phyloP scores from a whole-genome alignment of 2,113 vertebrate genomes.

The Microtus richardsoni region DNA sequence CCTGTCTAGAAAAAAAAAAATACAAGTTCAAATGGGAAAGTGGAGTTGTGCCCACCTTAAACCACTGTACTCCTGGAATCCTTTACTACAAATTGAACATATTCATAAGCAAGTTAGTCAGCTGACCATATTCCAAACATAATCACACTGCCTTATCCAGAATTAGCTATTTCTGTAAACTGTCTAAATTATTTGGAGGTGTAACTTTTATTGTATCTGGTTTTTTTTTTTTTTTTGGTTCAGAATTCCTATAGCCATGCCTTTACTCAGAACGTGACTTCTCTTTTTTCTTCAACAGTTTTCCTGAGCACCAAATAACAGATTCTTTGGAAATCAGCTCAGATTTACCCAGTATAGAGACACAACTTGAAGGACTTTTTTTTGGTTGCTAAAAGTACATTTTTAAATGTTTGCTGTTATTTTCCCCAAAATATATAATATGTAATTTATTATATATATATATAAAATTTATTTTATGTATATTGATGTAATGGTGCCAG shows the following conservation, averaged over 20 bases:
- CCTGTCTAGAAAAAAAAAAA: not conserved
- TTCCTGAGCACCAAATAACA: not conserved
- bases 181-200: not conserved
- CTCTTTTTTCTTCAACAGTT: not conserved
- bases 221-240: not conserved
- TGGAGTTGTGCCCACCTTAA: not conserved
- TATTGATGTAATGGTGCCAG: too few species aligned
- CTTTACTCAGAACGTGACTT: not conserved
- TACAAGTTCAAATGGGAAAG: not conserved
- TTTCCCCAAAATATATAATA: not conserved
- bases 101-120: conserved; percentile 14
- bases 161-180: conserved; percentile 38
- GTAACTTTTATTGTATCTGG: not conserved
- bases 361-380: not conserved
- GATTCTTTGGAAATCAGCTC: not conserved
- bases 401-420: not conserved
- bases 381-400: not conserved
- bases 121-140: not conserved
- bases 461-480: too few species aligned
- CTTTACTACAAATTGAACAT: not conserved
- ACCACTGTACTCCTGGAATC: not conserved
- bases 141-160: not conserved
- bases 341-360: not conserved
- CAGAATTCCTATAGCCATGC: not conserved
- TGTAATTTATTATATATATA: too few species aligned